phyloP scores from a whole-genome alignment of 2,797 vertebrate species.

The Lophius americanus region DNA sequence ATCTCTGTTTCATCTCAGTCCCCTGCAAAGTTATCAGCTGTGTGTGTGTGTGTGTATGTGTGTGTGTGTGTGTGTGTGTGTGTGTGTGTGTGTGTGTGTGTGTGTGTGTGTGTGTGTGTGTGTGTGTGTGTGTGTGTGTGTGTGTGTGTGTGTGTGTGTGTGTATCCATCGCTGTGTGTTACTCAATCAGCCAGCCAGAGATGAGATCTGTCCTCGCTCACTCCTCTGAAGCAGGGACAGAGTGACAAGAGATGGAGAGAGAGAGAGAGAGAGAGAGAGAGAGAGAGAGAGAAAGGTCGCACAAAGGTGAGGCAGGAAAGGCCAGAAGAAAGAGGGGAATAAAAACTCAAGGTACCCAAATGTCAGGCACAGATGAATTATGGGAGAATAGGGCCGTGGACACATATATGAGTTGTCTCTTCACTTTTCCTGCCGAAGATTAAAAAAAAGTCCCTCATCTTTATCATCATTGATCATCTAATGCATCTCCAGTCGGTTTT shows the following conservation, averaged over 20 bases:
- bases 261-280: background rate
- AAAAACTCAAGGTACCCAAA: constrained; percentile 3
- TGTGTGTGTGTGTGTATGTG: constrained; percentile 25
- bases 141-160: constrained; percentile 11
- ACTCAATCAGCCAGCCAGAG: constrained; percentile 63
- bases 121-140: constrained; percentile 20
- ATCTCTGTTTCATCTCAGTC: constrained; percentile 51
- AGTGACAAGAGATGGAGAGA: constrained; percentile 11
- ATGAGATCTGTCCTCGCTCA: constrained; percentile 58
- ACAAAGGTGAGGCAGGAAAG: constrained; percentile 31
- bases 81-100: constrained; percentile 8
- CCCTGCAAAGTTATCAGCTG: constrained; percentile 46
- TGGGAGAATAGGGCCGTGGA: background rate
- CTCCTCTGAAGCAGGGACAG: constrained; percentile 22
- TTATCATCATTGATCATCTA: no score
- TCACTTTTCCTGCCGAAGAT: background rate
- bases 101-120: constrained; percentile 20
- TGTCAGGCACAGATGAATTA: background rate
- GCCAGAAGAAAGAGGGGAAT: background rate
- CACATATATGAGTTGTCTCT: background rate
- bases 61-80: constrained; percentile 8
- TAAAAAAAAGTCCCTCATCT: background rate
- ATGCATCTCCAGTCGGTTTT: no score
- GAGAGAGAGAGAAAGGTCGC: constrained; percentile 31
- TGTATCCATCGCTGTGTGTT: constrained; percentile 39